Evolutionary conservation across 2,797 vertebrate species (phyloP).

Genomic region (Acanthis flammea): DNA sequence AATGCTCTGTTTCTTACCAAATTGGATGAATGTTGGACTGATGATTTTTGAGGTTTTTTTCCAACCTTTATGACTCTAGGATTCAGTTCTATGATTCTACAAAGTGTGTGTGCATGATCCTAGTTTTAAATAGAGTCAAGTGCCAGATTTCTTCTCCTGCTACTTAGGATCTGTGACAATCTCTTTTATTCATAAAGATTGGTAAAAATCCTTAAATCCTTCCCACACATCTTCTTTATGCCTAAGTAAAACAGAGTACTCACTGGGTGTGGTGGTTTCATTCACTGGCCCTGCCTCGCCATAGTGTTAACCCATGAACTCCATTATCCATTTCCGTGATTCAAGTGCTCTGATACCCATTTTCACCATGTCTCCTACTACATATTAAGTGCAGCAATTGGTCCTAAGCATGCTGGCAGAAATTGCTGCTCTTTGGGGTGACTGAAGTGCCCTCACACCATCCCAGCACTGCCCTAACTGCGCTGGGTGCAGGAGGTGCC

Average conservation of each 20-base stretch:
- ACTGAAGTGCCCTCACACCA: fast-evolving
- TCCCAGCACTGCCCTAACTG: neutral
- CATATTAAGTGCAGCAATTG: fast-evolving
- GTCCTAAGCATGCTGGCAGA: fast-evolving
- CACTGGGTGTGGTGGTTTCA: neutral
- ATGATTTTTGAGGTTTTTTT: neutral
- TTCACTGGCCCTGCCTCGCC: fast-evolving
- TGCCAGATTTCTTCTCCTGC: neutral
- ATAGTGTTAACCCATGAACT: fast-evolving
- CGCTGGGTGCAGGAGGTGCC: fast-evolving
- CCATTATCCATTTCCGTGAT: fast-evolving
- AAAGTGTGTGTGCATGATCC: fast-evolving
- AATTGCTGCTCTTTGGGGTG: neutral
- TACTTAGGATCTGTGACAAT: neutral
- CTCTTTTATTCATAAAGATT: neutral
- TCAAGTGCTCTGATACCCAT: fast-evolving
- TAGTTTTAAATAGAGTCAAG: neutral
- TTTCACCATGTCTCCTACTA: neutral
- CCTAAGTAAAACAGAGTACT: neutral
- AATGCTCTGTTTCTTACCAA: neutral
- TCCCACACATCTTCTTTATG: neutral
- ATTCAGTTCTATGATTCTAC: neutral
- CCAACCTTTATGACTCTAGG: neutral
- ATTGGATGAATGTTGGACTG: neutral
- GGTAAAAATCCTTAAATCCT: neutral